These are phyloP conservation scores for Oedothorax gibbosus DNA, from an alignment of 1,140 invertebrate species.

Conservation along the genomic window DNA sequence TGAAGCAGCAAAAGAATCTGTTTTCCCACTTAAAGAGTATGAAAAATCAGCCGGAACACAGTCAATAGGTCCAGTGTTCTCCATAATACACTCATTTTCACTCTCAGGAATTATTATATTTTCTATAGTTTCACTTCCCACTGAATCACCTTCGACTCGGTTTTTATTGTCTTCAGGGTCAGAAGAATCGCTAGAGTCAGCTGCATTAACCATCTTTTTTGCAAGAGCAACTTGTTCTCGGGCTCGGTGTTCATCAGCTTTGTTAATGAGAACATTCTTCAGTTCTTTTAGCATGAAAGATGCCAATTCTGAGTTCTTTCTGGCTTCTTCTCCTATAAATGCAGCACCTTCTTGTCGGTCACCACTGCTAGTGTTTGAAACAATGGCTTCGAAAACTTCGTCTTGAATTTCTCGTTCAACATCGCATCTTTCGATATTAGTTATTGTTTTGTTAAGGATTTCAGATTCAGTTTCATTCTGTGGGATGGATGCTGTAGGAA, in stretches of 20 bases:
- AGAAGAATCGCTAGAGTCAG: neutral
- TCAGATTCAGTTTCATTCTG: neutral
- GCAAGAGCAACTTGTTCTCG: constrained; percentile 42
- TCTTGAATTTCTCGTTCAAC: constrained; percentile 40
- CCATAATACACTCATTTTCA: neutral
- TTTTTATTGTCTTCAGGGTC: neutral
- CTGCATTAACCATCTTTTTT: constrained; percentile 20
- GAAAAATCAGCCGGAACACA: neutral
- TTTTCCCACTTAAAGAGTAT: neutral
- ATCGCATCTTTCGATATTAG: constrained; percentile 31
- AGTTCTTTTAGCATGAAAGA: constrained; percentile 17
- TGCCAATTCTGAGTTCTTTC: constrained; percentile 9
- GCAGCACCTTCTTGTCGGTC: neutral
- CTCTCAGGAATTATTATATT: neutral
- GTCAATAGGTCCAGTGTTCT: neutral
- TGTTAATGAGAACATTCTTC: constrained; percentile 43
- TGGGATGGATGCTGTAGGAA: neutral
- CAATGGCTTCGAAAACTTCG: constrained; percentile 50
- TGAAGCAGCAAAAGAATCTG: constrained; percentile 46
- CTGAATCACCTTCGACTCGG: neutral
- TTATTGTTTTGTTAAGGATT: neutral
- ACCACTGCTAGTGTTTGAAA: neutral
- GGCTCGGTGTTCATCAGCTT: constrained; percentile 43
- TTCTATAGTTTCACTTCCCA: neutral
- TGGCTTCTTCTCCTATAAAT: neutral